Evolutionary conservation across 2,797 vertebrate species (phyloP), one percentile per base, ranked within the genome.

Genomic region (Myotis myotis): DNA sequence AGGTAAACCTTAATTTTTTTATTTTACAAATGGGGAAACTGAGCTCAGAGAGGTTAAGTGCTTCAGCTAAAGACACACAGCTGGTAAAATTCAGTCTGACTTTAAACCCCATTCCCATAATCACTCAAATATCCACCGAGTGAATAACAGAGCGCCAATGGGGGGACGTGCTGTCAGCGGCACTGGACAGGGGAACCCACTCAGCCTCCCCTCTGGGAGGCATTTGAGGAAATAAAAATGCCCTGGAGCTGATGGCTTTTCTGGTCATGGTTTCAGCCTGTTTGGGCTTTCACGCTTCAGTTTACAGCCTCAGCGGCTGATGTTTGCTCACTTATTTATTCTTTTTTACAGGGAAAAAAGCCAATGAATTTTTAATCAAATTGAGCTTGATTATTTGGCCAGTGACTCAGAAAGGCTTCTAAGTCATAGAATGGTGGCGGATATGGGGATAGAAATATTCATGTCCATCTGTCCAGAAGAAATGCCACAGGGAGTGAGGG

Each of bases 361-460:
- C 23, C 71, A 84, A 91, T 97, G 83, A 87, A 96, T 96, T 94
- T 97, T 95, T 92, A 88, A 96, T 95, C 78, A 79, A 81, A 38
- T 15, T 20, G 53, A 55, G 36, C 83, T 93, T 70, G 71, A 84
- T 47, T 55, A 72, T 91, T 92, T 93, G 80, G 74, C 33, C 91
- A 87, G 82, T 60, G 93, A 89, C 51, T 84, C 91, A 95, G 91
- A 93, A 95, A 92, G 70, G 15, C 83, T 78, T 82, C 82, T 17
- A 36, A 17, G 28, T n/a, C 36, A 30, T 12, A 72, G 10, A 51
- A 33, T 8, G 22, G 30, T 2, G 16, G 55, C 13, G 1, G 23
- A 1, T 25, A 38, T 53, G 23, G 38, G 30, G 11, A 33, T 10
- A 51, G 86, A 64, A 76, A 76, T 23, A 19, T 15, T 25, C 25